Conservation (phyloP, 1,140 invertebrate species). For the Drosophila equinoxialis region DNA sequence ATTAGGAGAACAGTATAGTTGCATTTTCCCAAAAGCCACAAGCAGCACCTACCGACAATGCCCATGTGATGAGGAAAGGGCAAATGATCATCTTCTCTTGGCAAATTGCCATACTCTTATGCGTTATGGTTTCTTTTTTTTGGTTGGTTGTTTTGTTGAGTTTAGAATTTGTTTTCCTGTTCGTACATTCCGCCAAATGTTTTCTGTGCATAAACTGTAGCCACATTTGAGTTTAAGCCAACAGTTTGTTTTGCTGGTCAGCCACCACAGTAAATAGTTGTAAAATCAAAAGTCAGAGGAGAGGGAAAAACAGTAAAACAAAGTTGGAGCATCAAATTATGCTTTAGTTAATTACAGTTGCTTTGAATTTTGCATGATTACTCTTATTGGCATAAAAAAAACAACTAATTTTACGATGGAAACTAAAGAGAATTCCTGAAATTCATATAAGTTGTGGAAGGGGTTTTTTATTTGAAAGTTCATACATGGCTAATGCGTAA, state of each 20-base stretch:
- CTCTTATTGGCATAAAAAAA: constrained; percentile 63
- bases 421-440: constrained; percentile 50
- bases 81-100: not conserved
- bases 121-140: constrained; percentile 36
- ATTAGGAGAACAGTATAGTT: constrained; percentile 21
- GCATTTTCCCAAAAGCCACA: constrained; percentile 60
- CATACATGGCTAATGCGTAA: constrained; percentile 33
- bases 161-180: constrained; percentile 15
- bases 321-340: constrained; percentile 42
- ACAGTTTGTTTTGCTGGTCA: constrained; percentile 77
- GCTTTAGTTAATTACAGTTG: constrained; percentile 71
- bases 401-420: constrained; percentile 46
- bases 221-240: constrained; percentile 76
- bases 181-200: constrained; percentile 39
- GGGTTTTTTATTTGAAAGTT: too few relatives aligned
- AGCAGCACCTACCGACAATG: constrained; percentile 24
- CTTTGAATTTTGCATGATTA: constrained; percentile 54
- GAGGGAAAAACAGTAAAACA: not conserved
- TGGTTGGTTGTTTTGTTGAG: constrained; percentile 28
- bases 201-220: constrained; percentile 71
- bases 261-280: constrained; percentile 37
- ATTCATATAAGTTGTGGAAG: not conserved
- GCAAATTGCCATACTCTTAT: constrained; percentile 60
- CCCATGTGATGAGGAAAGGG: constrained; percentile 21
- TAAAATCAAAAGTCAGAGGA: not conserved